Base-by-base conservation (phyloP, 2,888 invertebrate species). In the Linnaemya vulpina region DNA sequence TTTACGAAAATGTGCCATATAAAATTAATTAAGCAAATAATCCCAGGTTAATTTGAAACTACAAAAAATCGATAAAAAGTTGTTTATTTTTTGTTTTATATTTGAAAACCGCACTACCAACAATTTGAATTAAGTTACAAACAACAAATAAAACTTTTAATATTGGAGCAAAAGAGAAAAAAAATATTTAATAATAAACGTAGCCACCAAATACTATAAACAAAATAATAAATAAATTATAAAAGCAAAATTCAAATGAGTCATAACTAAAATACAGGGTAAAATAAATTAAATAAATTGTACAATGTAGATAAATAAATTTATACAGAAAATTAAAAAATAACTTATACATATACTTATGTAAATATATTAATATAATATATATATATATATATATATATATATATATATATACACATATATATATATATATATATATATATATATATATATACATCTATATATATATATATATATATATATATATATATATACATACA, bases 81-180 rank as follows among this genome's bases (percentile, higher is more conserved):
- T 65, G 51, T 60, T 62, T 71, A 53, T 63, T 78, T 78, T 53
- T 35, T 46, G 30, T 43, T 62, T 20, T 70, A 51, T 17, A 38
- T 70, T 43, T 10, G 17, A 68, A 81, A 75, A 81, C 74, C 81
- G 68, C 81, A 81, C 74, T 81, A 75, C 68, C 74, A 81, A 81
- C 74, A 68, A 68, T 68, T 81, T 68, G 30, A 74, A 80, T 75
- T 62, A 68, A 75, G 68, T 68, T 75, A 75, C 74, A 60, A 60
- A 62, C 53, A 68, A 67, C 46, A 17, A 67, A 38, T 46, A 30
- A 9, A 58, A 25, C 17, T 38, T 58, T 74, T 40, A 49, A 9
- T 67, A 43, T 40, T 68, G 13, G 49, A 68, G 60, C 10, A 62
- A 60, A 58, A 11, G 63, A 70, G 53, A 63, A 13, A 78, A 40